Base-by-base conservation (phyloP, 2,113 vertebrate species). In the Dicaeum eximium region DNA sequence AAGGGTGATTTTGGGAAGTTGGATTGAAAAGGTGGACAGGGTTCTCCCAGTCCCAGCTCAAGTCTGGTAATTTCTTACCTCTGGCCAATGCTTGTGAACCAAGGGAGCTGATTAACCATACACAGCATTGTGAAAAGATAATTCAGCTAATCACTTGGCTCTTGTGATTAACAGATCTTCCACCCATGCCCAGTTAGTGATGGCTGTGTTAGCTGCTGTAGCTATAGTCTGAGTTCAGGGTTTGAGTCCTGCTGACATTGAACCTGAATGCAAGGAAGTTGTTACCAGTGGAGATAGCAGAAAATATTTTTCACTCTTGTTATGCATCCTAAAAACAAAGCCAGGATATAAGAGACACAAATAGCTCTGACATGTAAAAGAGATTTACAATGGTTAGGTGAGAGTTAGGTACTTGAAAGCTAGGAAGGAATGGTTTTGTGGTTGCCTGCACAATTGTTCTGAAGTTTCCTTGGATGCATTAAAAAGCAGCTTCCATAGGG, bases 251-350 rank as follows among this genome's bases (percentile, higher is more conserved):
- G 64, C 67, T 82, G 70, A 77, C 60, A 56, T 54, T 3, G 0
- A 61, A 15, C n/a, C 58, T 96, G 90, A 94, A 92, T 96, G 75
- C 79, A 86, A 96, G 94, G 90, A 96, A 96, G 72, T 84, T 78
- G 16, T 90, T 92, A 71, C 64, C 10, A 2, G 48, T 78, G 80
- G 28, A 94, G 87, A 95, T 83, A 95, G 88, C 73, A 91, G 67
- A 86, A 90, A 88, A 92, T 96, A 60, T 90, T 95, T 95, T 88
- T 86, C 28, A 3, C 10, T 90, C 53, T 84, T 83, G 40, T 88
- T 86, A 24, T 15, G 13, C 7, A 9, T 90, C 72, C 93, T 80
- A 48, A 88, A 88, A 96, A 96, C 94, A 97, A 97, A 96, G 90
- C 85, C 90, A 95, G 94, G 92, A 94, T 96, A 90, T 91, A 47